A percentile compares a stretch with the other conserved stretches of the same genome.
Conservation (phyloP, 2,113 vertebrate species). For the Canis aureus region DNA sequence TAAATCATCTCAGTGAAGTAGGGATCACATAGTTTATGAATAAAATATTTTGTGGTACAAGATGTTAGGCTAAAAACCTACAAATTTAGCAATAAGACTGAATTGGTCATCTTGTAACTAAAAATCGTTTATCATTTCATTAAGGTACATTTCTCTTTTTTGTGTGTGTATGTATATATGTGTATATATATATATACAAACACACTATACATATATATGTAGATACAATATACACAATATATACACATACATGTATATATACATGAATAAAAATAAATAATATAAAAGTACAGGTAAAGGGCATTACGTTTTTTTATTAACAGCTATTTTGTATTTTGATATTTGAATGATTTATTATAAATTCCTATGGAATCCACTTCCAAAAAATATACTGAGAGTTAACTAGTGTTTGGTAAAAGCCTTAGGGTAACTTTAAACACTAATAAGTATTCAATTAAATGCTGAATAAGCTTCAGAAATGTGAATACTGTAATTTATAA, state of each 20-base stretch:
- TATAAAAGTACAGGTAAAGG: background rate
- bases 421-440: background rate
- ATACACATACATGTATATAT: too few species aligned
- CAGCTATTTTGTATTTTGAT: background rate
- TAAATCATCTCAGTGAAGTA: constrained; percentile 24
- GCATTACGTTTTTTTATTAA: background rate
- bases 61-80: background rate
- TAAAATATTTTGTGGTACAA: constrained; percentile 1
- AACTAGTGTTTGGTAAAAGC: background rate
- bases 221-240: too few species aligned
- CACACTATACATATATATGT: background rate
- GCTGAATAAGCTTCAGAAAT: background rate
- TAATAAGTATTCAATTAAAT: background rate
- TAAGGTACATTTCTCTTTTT: background rate
- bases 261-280: background rate
- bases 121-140: background rate
- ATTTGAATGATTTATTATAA: background rate
- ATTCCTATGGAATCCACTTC: background rate
- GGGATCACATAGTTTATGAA: background rate
- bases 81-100: background rate
- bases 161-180: background rate
- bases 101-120: background rate
- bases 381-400: background rate
- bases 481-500: background rate
- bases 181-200: background rate